A percentile compares a stretch with the other conserved stretches of the same genome.
Conservation (phyloP, 2,888 invertebrate species). For the Synanthedon vespiformis region DNA sequence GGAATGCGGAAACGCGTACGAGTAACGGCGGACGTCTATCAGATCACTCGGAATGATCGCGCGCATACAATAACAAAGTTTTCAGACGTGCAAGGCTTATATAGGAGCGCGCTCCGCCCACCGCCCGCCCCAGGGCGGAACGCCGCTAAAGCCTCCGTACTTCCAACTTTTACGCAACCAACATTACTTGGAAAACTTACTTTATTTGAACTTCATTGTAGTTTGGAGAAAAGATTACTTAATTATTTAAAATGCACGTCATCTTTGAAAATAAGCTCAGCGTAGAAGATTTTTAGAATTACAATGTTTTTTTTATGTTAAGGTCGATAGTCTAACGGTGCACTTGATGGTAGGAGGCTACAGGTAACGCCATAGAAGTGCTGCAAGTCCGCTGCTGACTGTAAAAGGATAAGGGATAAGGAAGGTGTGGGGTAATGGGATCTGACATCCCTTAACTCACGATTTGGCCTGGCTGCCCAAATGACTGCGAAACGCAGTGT, state of each 20-base stretch:
- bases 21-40: slow-evolving; percentile 2
- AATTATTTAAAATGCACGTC: neutral
- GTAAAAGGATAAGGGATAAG: no score
- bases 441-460: no score
- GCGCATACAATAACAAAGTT: slow-evolving; percentile 60
- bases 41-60: slow-evolving; percentile 32
- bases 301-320: no score
- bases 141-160: slow-evolving; percentile 23
- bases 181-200: slow-evolving; percentile 17
- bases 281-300: no score
- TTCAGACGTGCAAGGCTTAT: slow-evolving; percentile 52
- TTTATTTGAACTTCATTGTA: neutral
- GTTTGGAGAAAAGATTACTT: neutral
- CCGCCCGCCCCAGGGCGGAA: slow-evolving; percentile 48
- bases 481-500: no score
- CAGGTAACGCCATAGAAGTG: no score
- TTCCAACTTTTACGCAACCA: slow-evolving; percentile 24
- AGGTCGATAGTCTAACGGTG: no score
- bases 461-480: no score
- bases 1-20: slow-evolving; percentile 15
- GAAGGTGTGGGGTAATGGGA: no score
- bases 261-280: no score
- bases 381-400: no score
- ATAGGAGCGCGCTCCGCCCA: slow-evolving; percentile 59
- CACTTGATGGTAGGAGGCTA: no score